Conservation (phyloP, 2,113 vertebrate genomes). For the Oenanthe melanoleuca region DNA sequence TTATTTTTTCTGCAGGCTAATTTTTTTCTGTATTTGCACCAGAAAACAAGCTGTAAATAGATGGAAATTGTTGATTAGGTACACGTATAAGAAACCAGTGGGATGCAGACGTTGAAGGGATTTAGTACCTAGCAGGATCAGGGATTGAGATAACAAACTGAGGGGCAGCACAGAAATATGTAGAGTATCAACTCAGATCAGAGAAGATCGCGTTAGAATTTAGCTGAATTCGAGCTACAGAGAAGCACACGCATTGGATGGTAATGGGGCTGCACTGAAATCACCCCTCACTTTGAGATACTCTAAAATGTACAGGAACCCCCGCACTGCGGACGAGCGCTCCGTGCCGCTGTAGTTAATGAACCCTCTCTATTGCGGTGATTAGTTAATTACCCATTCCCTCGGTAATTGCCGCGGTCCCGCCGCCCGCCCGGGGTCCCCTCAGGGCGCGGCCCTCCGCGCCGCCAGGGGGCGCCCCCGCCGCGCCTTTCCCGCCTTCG, state of each 20-base stretch:
- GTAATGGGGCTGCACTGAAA: not conserved
- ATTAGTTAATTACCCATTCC: not conserved
- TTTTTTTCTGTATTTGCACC: not conserved
- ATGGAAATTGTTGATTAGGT: not conserved
- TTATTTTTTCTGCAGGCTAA: not conserved
- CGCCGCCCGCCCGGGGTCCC: accelerated
- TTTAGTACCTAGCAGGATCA: not conserved
- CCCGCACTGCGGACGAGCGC: accelerated
- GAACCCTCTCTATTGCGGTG: not conserved
- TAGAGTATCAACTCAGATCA: not conserved
- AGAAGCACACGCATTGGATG: not conserved
- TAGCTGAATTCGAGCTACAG: not conserved
- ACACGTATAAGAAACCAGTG: not conserved
- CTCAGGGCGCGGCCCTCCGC: not conserved
- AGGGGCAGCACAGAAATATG: not conserved
- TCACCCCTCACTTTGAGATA: not conserved
- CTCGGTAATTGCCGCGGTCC: not conserved
- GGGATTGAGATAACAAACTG: not conserved
- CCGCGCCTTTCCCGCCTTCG: too few species aligned
- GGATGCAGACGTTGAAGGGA: not conserved
- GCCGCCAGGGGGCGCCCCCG: not conserved
- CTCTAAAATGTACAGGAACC: not conserved
- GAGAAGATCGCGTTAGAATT: not conserved
- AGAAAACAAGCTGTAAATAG: not conserved
- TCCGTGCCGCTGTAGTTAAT: too few species aligned